Evolutionary conservation across 2,797 vertebrate species (phyloP).

Genomic region (Gallinago nigripennis): DNA sequence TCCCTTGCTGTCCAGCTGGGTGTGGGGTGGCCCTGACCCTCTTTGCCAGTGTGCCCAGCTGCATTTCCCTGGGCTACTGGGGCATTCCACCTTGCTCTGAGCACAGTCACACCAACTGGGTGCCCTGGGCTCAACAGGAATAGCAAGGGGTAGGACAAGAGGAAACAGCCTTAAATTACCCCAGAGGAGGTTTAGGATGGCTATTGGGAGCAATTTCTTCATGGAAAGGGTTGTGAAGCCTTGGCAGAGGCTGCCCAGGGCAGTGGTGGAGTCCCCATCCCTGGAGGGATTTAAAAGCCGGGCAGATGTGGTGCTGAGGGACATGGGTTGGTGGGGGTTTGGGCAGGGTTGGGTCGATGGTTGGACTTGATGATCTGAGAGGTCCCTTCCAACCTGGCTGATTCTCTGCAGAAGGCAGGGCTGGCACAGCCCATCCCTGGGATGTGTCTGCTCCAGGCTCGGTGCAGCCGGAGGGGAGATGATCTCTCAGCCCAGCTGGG

Average conservation of each 20-base stretch:
- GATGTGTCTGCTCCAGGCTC: background rate
- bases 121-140: background rate
- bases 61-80: fast-evolving
- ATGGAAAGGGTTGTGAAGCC: background rate
- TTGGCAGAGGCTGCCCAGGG: background rate
- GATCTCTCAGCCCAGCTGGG: too few species aligned
- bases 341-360: background rate
- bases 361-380: background rate
- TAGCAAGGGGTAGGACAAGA: background rate
- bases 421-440: background rate
- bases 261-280: background rate
- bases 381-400: background rate
- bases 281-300: background rate
- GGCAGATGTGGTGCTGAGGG: background rate
- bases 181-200: background rate
- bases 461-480: fast-evolving
- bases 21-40: background rate
- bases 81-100: background rate
- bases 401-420: too few species aligned
- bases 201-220: background rate
- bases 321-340: background rate
- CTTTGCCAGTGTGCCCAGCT: background rate
- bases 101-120: too few species aligned
- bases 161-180: background rate
- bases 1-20: background rate